Base-by-base conservation (phyloP, 2,113 vertebrate species). In the Equus quagga region DNA sequence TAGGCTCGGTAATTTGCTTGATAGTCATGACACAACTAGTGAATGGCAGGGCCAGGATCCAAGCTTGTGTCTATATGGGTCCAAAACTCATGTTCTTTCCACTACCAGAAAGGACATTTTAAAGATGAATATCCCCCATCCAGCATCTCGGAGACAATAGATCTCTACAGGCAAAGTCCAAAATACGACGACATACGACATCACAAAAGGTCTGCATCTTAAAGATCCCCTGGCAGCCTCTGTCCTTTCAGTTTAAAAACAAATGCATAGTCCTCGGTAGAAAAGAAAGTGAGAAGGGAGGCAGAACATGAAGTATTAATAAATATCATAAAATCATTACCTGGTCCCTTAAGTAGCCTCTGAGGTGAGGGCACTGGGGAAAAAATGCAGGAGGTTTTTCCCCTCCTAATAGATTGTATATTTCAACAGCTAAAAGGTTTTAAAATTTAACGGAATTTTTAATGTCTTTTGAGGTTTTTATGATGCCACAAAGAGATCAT, bases 391-490 rank as follows among this genome's bases (percentile, higher is more conserved):
- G 83, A 95, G 33, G 94, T 62, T 95, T 85, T 54, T 8, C 75
- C 85, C 62, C 51, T 96, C 44, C 31, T 97, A 98, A 98, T 98
- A 98, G 96, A 98, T 69, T 89, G 84, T 44, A 97, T 0, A 65
- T 97, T 98, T 98, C 97, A 97, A 81, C 90, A 96, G 91, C 96
- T 93, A 95, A 97, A 94, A 98, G 97, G 95, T 97, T 98, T 98
- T 97, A 98, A 98, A 98, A 98, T 99, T 98, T 99, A 98, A 99
- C 96, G 0, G 94, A 98, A 98, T 98, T 98, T 95, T 98, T 98
- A 99, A 98, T 98, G 98, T 94, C 98, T 98, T 98, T 98, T 98
- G 98, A 99, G 97, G 98, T 98, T 99, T 99, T 98, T 98, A 97
- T 2, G 97, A 98, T 97, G 97, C 98, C 99, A 97, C 98, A 98